phyloP scores from a whole-genome alignment of 92 coral and sea anemone species.

The Phenganax stokvisi region DNA sequence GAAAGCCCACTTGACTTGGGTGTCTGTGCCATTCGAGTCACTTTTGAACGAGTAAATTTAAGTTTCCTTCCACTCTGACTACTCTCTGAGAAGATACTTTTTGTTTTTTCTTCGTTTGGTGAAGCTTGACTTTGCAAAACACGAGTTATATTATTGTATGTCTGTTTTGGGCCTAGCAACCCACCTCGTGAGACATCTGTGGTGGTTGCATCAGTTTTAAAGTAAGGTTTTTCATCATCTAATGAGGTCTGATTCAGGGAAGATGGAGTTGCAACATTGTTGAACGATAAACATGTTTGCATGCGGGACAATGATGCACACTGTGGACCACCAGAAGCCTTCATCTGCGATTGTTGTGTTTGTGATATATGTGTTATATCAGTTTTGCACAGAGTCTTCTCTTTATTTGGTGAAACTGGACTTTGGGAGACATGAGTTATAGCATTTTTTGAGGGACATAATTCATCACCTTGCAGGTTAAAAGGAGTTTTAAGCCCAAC shows the following conservation, averaged over 20 bases:
- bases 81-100: neutral
- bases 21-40: slow-evolving; percentile 15
- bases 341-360: neutral
- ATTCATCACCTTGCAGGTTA: neutral
- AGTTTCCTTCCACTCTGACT: neutral
- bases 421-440: no score
- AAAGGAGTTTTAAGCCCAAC: neutral
- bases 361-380: slow-evolving; percentile 18
- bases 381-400: neutral
- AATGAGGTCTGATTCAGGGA: neutral
- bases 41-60: neutral
- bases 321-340: neutral
- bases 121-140: slow-evolving; percentile 11
- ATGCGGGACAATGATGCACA: neutral
- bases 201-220: no score
- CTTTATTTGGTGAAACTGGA: neutral
- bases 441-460: neutral
- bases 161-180: no score
- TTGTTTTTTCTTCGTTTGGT: neutral
- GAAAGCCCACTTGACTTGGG: neutral
- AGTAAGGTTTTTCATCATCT: no score
- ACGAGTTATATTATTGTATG: neutral
- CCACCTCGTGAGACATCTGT: no score
- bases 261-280: neutral
- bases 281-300: neutral